Conservation (phyloP, 2,797 vertebrate species). For the Prionace glauca region DNA sequence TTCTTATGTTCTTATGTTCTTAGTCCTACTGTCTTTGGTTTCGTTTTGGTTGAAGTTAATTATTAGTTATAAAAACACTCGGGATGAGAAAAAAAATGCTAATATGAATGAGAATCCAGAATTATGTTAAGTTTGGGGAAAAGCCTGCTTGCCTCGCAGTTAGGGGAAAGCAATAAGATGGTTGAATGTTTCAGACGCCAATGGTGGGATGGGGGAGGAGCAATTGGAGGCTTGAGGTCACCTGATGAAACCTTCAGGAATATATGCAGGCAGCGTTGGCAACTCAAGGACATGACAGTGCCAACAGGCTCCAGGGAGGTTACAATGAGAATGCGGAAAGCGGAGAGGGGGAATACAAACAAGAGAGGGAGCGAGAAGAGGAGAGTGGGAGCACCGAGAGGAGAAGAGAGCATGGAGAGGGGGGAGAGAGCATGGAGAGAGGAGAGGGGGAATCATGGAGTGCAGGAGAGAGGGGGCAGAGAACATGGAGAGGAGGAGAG, state of each 20-base stretch:
- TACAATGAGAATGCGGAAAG: conserved; percentile 38
- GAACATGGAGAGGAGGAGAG: not conserved
- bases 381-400: conserved; percentile 36
- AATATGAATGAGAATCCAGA: not conserved
- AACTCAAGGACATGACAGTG: not conserved
- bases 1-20: too few relatives aligned
- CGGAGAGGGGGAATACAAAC: conserved; percentile 33
- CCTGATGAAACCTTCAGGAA: not conserved
- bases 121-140: not conserved
- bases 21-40: too few relatives aligned
- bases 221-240: not conserved
- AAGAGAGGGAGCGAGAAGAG: too few relatives aligned
- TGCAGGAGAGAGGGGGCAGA: conserved; percentile 38
- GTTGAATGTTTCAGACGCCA: not conserved
- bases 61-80: not conserved
- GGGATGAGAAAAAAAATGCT: not conserved
- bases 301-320: not conserved
- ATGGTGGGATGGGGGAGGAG: not conserved
- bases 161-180: not conserved
- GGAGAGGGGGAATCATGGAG: not conserved
- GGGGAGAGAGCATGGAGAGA: conserved; percentile 40
- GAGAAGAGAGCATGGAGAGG: conserved; percentile 52
- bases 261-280: not conserved
- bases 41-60: not conserved
- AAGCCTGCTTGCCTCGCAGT: not conserved